Percentiles rank a stretch among this genome's conserved stretches.
phyloP scores from a whole-genome alignment of 2,113 vertebrate species.

The Neopipo cinnamomea region DNA sequence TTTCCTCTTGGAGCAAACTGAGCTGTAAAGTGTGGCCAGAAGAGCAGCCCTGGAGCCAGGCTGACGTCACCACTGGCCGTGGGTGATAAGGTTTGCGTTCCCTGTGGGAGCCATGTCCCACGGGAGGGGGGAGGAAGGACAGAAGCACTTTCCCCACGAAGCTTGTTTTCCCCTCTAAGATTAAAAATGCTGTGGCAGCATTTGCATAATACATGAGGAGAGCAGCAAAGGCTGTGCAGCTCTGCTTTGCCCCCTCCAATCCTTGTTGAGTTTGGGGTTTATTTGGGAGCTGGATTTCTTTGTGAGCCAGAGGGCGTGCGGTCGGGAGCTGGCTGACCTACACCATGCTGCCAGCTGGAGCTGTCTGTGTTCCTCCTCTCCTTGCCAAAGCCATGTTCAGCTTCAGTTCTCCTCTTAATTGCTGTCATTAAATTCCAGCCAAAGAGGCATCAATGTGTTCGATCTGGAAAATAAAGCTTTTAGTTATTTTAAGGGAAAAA shows the following conservation, averaged over 20 bases:
- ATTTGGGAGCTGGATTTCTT: background rate
- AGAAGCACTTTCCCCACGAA: background rate
- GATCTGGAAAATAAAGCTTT: background rate
- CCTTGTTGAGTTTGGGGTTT: background rate
- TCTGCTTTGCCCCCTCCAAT: background rate
- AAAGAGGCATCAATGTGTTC: background rate
- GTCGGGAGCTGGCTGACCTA: background rate
- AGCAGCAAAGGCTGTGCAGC: background rate
- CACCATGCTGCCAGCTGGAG: background rate
- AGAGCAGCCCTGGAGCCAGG: background rate
- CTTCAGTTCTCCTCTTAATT: background rate
- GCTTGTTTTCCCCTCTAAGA: background rate
- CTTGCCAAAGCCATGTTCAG: slow-evolving; percentile 13
- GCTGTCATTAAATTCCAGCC: slow-evolving; percentile 7
- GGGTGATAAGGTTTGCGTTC: background rate
- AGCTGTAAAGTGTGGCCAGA: background rate
- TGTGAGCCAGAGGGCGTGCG: background rate
- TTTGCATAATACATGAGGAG: background rate
- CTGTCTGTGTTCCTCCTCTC: slow-evolving; percentile 8
- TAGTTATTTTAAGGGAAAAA: background rate
- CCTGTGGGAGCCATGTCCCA: background rate
- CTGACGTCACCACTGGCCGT: background rate
- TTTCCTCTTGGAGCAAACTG: background rate
- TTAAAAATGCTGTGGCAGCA: background rate
- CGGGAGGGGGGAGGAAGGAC: background rate